Conservation (phyloP, 2,888 invertebrate species). For the Andrena praecox region DNA sequence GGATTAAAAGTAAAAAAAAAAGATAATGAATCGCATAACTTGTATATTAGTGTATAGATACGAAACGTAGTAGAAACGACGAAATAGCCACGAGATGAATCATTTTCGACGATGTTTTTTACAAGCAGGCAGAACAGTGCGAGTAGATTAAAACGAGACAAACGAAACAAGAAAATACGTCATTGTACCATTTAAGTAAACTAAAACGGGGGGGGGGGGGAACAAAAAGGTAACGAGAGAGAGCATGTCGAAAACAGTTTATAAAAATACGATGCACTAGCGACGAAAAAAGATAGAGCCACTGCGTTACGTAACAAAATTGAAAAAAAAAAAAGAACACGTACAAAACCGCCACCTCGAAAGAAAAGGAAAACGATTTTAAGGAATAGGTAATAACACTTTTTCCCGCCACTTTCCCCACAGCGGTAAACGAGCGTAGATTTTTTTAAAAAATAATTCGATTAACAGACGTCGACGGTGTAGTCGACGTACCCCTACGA, state of each 20-base stretch:
- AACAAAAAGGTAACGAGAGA: conserved; percentile 58
- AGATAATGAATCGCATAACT: conserved; percentile 82
- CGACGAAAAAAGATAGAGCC: conserved; percentile 49
- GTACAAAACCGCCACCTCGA: conserved; percentile 49
- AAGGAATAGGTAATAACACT: conserved; percentile 27
- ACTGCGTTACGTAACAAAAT: conserved; percentile 29
- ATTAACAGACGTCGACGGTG: conserved; percentile 2
- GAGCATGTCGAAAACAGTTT: conserved; percentile 68
- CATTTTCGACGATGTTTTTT: conserved; percentile 85
- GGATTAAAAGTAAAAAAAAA: conserved; percentile 66
- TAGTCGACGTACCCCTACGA: background rate
- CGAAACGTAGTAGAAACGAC: conserved; percentile 80
- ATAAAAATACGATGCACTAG: conserved; percentile 53
- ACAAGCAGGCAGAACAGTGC: conserved; percentile 82
- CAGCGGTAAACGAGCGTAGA: conserved; percentile 38
- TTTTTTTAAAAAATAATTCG: conserved; percentile 41
- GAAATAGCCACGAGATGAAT: conserved; percentile 82
- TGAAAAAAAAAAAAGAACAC: conserved; percentile 12
- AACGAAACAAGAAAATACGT: conserved; percentile 62
- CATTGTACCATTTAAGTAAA: conserved; percentile 76
- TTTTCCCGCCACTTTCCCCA: background rate
- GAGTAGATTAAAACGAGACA: conserved; percentile 77
- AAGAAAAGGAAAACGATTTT: conserved; percentile 43
- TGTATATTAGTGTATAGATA: conserved; percentile 85
- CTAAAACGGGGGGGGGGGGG: conserved; percentile 51